A percentile compares a stretch with the other conserved stretches of the same genome.
These are phyloP conservation scores for Chiloscyllium punctatum DNA, from an alignment of 2,797 vertebrate species.

Conservation along the genomic window DNA sequence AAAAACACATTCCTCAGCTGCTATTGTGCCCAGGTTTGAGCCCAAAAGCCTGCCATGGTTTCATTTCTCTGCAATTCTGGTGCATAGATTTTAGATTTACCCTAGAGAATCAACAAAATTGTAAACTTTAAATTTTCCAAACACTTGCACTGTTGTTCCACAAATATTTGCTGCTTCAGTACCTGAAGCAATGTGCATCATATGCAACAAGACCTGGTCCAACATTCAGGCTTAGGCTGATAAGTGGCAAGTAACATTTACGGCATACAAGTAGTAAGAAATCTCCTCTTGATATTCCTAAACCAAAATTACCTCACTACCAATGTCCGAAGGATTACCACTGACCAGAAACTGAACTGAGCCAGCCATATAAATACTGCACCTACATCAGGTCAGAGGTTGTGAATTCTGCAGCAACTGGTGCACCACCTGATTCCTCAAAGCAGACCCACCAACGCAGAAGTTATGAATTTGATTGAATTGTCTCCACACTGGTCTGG, in stretches of 20 bases:
- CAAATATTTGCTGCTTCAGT: not conserved
- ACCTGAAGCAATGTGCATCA: not conserved
- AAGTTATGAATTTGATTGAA: not conserved
- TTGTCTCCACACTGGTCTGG: not conserved
- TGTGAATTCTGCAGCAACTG: too few species aligned
- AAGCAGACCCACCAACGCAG: not conserved
- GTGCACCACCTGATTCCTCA: not conserved
- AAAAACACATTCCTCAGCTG: not conserved
- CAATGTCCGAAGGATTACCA: not conserved
- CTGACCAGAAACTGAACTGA: not conserved
- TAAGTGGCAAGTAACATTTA: not conserved
- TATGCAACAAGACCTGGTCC: too few species aligned
- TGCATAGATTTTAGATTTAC: not conserved
- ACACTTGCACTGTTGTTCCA: not conserved
- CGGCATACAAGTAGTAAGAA: not conserved
- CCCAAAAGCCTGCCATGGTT: not conserved
- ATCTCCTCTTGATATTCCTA: not conserved
- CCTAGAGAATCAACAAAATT: not conserved
- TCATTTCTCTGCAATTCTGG: not conserved
- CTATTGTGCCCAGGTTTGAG: not conserved
- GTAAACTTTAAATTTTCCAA: not conserved
- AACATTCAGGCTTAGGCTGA: not conserved
- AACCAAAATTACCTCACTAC: not conserved
- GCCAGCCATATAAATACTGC: not conserved
- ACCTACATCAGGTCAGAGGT: too few species aligned